phyloP scores from a whole-genome alignment of 1,140 invertebrate genomes.

The Drosophila mayri region DNA sequence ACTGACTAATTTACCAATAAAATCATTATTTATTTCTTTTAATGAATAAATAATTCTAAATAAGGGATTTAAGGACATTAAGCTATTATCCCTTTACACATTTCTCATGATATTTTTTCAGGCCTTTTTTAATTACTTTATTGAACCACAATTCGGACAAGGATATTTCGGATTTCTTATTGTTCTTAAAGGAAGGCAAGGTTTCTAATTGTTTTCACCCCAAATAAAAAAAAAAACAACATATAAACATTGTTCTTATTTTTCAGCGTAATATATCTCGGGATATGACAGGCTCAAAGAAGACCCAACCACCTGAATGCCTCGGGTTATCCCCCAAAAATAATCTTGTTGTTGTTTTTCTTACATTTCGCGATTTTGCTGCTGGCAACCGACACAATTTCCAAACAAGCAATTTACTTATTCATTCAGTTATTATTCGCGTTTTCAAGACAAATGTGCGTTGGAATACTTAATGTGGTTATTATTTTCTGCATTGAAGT shows the following conservation, averaged over 20 bases:
- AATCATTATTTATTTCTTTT: not conserved
- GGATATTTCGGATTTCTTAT: too few relatives aligned
- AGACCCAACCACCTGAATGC: not conserved
- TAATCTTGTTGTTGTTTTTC: conserved; percentile 55
- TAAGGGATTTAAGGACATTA: not conserved
- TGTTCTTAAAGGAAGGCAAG: too few relatives aligned
- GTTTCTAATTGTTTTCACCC: not conserved
- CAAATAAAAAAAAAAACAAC: conserved; percentile 16
- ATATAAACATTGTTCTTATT: conserved; percentile 16
- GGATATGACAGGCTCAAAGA: conserved; percentile 2
- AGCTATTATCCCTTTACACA: not conserved
- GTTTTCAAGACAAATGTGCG: conserved; percentile 45
- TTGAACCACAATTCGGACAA: not conserved
- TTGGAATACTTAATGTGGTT: conserved; percentile 51
- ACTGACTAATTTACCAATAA: not conserved
- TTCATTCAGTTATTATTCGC: conserved; percentile 55
- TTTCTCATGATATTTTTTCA: not conserved
- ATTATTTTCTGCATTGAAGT: conserved; percentile 36
- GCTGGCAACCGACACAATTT: conserved; percentile 23
- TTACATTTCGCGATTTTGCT: conserved; percentile 51
- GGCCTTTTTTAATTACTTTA: not conserved
- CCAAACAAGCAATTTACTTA: conserved; percentile 45
- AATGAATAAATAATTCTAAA: not conserved
- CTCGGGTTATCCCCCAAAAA: conserved; percentile 10
- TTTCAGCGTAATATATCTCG: not conserved